phyloP scores from a whole-genome alignment of 2,888 invertebrate genomes.

The Chymomyza fuscimana region DNA sequence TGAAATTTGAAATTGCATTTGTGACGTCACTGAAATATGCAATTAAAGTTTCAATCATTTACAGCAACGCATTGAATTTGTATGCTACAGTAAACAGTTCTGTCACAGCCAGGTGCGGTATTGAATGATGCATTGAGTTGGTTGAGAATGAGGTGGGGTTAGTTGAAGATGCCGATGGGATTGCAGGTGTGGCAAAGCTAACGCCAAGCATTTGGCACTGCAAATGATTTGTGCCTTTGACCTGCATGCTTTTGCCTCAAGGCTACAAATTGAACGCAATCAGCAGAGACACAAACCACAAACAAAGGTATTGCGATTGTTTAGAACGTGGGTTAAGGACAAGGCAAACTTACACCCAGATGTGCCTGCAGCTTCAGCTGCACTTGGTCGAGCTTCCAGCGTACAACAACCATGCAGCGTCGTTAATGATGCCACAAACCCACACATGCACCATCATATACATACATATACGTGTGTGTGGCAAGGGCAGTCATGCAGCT shows the following conservation, averaged over 20 bases:
- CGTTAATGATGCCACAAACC: background rate
- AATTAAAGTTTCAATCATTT: constrained; percentile 7
- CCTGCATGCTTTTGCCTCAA: background rate
- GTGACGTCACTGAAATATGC: background rate
- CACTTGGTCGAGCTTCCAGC: background rate
- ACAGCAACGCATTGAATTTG: background rate
- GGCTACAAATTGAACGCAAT: background rate
- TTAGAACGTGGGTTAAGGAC: background rate
- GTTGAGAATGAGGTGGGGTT: background rate
- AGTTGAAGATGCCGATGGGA: background rate
- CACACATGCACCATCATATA: background rate
- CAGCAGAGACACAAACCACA: background rate
- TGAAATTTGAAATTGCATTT: background rate
- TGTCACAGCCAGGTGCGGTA: background rate
- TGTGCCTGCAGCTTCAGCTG: background rate
- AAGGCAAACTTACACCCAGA: background rate
- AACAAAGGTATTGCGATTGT: background rate
- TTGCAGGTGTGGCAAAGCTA: background rate
- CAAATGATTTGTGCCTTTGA: constrained; percentile 12
- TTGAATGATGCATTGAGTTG: background rate
- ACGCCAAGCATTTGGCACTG: background rate
- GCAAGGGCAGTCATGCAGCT: constrained; percentile 69
- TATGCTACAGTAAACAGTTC: background rate
- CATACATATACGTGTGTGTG: background rate
- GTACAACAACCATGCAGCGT: background rate